Base-by-base conservation (phyloP, 30 jellyfish, hydroid and myxozoan species). In the Chrysaora quinquecirrha region DNA sequence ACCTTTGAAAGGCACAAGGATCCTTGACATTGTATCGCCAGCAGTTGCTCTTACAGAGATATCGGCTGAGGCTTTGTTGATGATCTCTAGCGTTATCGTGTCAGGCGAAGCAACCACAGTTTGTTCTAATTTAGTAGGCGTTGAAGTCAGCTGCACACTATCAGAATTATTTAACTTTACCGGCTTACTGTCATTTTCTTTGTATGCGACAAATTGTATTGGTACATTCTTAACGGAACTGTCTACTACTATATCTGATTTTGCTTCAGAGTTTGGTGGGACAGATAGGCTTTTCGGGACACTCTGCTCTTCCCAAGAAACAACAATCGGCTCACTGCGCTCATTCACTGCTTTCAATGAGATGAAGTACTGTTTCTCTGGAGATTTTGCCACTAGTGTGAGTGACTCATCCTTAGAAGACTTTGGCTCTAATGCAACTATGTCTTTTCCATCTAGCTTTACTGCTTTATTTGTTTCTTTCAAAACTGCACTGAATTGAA, bases 11-110 rank as follows among this genome's bases (percentile, higher is more conserved):
- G 90, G 90, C 19, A 80, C 62, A 14, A 30, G 46, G 12, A 65
- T 20, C 33, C 22, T 67, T 18, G 65, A 64, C 3, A 48, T 14
- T 32, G 49, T 75, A 21, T 66, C 82, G 1, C 90, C 90, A 46
- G 48, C 27, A 19, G 65, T 11, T 11, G 48, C 18, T 21, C 32
- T 34, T 0, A 43, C 83, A 50, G 52, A 21, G n/a, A 49, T 77
- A 27, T 64, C 78, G 20, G 76, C 62, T 18, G 90, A 66, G 18
- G 82, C 90, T 1, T 31, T 72, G 34, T 66, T 80, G 23, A 64
- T 20, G 20, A 80, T 66, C 34, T n/a, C 38, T 31, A 80, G 49
- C 33, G 61, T 80, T 23, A 10, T 27, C 25, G 54, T 16, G 31
- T 75, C 22, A n/a, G 31, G 54, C 0, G 75, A 74, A 23, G 86